Conservation (phyloP, 2,888 invertebrate species). For the Pogonocherus hispidulus region DNA sequence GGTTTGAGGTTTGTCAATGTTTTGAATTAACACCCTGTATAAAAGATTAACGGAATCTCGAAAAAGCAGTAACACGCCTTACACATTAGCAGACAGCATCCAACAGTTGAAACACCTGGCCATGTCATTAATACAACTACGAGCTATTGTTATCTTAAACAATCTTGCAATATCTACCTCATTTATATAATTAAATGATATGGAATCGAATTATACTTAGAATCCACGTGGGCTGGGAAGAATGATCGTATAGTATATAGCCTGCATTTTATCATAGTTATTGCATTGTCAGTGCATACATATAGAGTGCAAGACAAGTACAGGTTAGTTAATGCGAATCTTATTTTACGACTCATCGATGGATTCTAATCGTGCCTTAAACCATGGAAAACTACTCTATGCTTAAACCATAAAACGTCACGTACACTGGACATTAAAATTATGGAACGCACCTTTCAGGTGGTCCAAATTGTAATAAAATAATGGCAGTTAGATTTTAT, state of each 20-base stretch:
- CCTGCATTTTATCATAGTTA: slow-evolving; percentile 15
- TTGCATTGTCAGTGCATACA: slow-evolving; percentile 7
- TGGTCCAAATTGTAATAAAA: too few relatives aligned
- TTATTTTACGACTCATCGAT: neutral
- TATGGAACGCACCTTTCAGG: neutral
- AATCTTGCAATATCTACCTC: slow-evolving; percentile 10
- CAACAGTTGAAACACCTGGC: neutral
- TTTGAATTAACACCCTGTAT: too few relatives aligned
- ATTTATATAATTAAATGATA: slow-evolving; percentile 16
- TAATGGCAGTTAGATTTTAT: neutral
- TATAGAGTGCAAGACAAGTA: neutral
- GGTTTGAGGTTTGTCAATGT: too few relatives aligned
- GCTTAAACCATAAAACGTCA: slow-evolving; percentile 11
- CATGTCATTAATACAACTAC: slow-evolving; percentile 10
- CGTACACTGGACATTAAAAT: neutral
- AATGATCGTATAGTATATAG: neutral
- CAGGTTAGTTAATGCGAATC: slow-evolving; percentile 3
- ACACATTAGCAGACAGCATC: neutral
- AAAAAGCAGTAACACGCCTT: too few relatives aligned
- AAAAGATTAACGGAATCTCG: too few relatives aligned
- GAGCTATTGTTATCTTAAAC: neutral
- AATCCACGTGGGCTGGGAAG: slow-evolving; percentile 10
- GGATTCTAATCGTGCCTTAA: neutral
- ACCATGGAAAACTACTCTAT: too few relatives aligned
- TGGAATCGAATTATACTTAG: slow-evolving; percentile 10